These are phyloP conservation scores for Sclerurus mexicanus DNA, from an alignment of 2,113 vertebrate species.

Conservation along the genomic window DNA sequence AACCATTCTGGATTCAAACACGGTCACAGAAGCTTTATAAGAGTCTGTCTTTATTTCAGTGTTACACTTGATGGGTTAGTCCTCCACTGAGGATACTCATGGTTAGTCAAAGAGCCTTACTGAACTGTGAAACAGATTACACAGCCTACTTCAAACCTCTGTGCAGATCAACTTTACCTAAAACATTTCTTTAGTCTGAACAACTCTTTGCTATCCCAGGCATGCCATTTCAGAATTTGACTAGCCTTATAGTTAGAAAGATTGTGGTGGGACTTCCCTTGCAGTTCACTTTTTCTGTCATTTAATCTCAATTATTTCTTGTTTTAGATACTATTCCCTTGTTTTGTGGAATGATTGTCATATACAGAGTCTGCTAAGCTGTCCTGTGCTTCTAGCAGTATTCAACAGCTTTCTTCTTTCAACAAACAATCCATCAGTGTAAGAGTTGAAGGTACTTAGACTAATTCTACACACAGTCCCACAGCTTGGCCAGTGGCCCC, in stretches of 20 bases:
- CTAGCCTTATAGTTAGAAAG: neutral
- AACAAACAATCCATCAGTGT: neutral
- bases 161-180: neutral
- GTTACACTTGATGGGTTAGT: neutral
- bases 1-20: neutral
- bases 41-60: neutral
- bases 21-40: neutral
- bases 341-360: neutral
- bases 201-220: neutral
- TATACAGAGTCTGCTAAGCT: neutral
- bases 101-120: neutral
- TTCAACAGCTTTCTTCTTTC: neutral
- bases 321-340: neutral
- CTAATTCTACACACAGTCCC: neutral
- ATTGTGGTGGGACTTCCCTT: neutral
- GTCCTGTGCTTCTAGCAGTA: neutral
- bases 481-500: fast-evolving
- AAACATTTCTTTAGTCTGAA: neutral
- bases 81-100: neutral
- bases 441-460: neutral
- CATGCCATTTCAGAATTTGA: neutral
- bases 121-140: neutral
- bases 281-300: neutral
- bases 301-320: neutral
- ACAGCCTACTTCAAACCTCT: fast-evolving